Percentiles rank a stretch among this genome's conserved stretches.
phyloP scores from a whole-genome alignment of 2,888 invertebrate species.

The Caenorhabditis plicata region DNA sequence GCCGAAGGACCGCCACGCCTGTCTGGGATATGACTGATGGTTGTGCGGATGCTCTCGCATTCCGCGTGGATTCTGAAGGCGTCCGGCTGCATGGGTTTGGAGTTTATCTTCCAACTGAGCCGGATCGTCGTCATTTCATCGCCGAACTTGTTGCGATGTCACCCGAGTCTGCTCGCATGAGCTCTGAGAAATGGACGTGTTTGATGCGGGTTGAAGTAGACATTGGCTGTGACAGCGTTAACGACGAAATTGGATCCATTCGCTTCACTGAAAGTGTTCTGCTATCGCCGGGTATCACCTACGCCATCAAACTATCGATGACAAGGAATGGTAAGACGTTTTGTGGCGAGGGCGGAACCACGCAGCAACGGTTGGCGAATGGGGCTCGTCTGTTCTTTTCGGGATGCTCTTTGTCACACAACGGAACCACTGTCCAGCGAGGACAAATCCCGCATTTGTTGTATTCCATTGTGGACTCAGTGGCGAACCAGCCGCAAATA shows the following conservation, averaged over 20 bases:
- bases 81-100: conserved; percentile 77
- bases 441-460: conserved; percentile 92
- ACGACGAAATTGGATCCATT: conserved; percentile 33
- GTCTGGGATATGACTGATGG: conserved; percentile 97
- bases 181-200: conserved; percentile 26
- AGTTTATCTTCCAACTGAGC: conserved; percentile 32
- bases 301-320: conserved; percentile 51
- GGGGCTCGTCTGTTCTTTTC: conserved; percentile 69
- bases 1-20: conserved; percentile 82
- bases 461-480: conserved; percentile 71
- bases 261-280: conserved; percentile 32
- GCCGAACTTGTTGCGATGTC: conserved; percentile 29
- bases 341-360: conserved; percentile 89
- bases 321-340: conserved; percentile 74
- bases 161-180: no score
- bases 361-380: conserved; percentile 86
- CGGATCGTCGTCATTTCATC: conserved; percentile 19
- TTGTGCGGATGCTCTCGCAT: conserved; percentile 84
- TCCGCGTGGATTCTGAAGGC: conserved; percentile 80
- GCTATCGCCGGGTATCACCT: conserved; percentile 44
- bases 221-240: conserved; percentile 18
- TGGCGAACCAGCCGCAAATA: not conserved
- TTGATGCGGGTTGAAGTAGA: conserved; percentile 13
- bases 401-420: conserved; percentile 50
- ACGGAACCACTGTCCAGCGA: conserved; percentile 86